A percentile compares a stretch with the other conserved stretches of the same genome.
These are phyloP conservation scores for Calameuta filiformis DNA, from an alignment of 2,888 invertebrate genomes.

Conservation along the genomic window DNA sequence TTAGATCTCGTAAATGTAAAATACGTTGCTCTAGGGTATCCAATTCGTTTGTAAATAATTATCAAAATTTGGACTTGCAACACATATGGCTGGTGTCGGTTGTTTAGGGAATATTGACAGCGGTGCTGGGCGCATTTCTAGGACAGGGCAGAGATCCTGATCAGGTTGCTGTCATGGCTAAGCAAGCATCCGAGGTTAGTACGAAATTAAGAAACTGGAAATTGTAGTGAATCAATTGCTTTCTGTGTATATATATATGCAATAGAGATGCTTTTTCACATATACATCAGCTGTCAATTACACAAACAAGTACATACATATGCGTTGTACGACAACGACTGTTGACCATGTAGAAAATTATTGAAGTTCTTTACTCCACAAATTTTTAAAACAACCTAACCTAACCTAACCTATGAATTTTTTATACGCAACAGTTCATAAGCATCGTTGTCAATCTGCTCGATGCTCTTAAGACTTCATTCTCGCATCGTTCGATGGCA, in stretches of 20 bases:
- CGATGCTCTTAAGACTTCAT: conserved; percentile 92
- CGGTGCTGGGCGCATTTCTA: conserved; percentile 90
- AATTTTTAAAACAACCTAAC: background rate
- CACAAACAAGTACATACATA: background rate
- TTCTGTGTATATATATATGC: background rate
- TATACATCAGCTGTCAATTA: background rate
- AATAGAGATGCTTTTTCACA: background rate
- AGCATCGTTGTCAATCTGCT: conserved; percentile 91
- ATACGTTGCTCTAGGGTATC: background rate
- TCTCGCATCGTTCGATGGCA: conserved; percentile 88
- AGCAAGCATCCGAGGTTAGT: conserved; percentile 95
- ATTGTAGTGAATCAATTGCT: background rate
- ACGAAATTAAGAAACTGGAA: conserved; percentile 24
- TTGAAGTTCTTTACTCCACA: background rate
- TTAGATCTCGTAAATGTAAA: background rate
- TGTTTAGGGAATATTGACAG: conserved; percentile 91
- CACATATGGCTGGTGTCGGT: conserved; percentile 63
- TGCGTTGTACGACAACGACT: background rate
- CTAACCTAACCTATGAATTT: background rate
- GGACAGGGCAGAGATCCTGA: conserved; percentile 88
- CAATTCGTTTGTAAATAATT: conserved; percentile 45
- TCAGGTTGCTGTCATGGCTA: conserved; percentile 93
- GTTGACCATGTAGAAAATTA: background rate
- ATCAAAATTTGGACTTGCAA: conserved; percentile 43
- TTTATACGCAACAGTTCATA: conserved; percentile 77